A percentile compares a stretch with the other conserved stretches of the same genome.
phyloP scores from a whole-genome alignment of 92 coral and sea anemone species.

The Desmophyllum pertusum region DNA sequence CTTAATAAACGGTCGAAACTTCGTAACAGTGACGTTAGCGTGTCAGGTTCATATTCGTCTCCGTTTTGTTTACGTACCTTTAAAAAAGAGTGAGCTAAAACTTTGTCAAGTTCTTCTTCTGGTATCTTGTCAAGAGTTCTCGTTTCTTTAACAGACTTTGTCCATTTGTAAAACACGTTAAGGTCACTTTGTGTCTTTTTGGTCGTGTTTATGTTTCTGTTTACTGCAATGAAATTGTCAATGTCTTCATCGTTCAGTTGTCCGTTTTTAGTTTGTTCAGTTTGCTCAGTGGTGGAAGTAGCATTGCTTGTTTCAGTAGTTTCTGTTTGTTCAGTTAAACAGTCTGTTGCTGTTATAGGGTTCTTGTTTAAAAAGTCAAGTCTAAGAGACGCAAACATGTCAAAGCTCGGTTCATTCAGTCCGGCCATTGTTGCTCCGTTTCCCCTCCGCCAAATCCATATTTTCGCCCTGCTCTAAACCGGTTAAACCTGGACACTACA shows the following conservation, averaged over 20 bases:
- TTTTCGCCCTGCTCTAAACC: too few relatives aligned
- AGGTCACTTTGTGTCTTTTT: conserved; percentile 31
- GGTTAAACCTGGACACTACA: too few relatives aligned
- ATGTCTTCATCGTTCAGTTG: background rate
- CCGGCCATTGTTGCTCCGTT: too few relatives aligned
- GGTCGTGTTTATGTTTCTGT: background rate
- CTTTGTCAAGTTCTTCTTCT: conserved; percentile 28
- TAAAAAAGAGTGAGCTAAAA: too few relatives aligned
- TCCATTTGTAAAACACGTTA: conserved; percentile 27
- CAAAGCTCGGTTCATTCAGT: too few relatives aligned
- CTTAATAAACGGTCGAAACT: conserved; percentile 49
- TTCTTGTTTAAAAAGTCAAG: too few relatives aligned
- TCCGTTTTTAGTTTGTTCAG: too few relatives aligned
- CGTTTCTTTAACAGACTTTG: conserved; percentile 38
- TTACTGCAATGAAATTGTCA: background rate
- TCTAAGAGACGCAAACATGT: too few relatives aligned
- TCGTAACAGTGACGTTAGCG: conserved; percentile 37
- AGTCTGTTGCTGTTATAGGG: too few relatives aligned
- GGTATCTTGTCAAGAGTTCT: conserved; percentile 33
- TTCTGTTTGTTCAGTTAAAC: background rate
- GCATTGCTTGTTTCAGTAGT: too few relatives aligned
- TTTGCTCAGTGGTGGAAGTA: too few relatives aligned
- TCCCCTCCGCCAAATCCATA: too few relatives aligned
- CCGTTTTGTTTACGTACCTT: conserved; percentile 37
- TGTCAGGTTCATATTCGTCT: conserved; percentile 50